Conservation (phyloP, 2,888 invertebrate genomes). For the Drosophila barbarae region DNA sequence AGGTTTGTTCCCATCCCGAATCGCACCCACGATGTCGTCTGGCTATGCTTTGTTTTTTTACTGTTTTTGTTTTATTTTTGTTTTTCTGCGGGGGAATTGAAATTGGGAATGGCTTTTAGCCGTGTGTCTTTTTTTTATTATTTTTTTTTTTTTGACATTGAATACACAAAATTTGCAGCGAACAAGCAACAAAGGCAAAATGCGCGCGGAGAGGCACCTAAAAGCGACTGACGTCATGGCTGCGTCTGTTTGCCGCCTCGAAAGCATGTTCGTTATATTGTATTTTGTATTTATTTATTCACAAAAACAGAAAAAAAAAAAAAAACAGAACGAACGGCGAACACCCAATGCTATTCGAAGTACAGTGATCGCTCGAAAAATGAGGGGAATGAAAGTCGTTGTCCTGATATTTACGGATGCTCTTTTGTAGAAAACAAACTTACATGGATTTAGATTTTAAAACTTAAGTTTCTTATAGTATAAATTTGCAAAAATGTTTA, state of each 20-base stretch:
- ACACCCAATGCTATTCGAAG: slow-evolving; percentile 15
- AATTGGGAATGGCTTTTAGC: slow-evolving; percentile 26
- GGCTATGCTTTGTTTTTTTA: slow-evolving; percentile 13
- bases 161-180: slow-evolving; percentile 60
- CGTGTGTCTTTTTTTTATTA: slow-evolving; percentile 29
- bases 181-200: slow-evolving; percentile 27
- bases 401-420: not conserved
- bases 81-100: slow-evolving; percentile 1
- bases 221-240: slow-evolving; percentile 40
- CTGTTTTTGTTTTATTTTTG: not conserved
- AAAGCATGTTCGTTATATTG: slow-evolving; percentile 26
- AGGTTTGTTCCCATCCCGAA: slow-evolving; percentile 13
- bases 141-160: slow-evolving; percentile 53
- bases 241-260: slow-evolving; percentile 37
- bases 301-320: slow-evolving; percentile 10
- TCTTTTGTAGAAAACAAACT: not conserved
- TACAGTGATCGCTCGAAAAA: slow-evolving; percentile 10
- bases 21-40: slow-evolving; percentile 26
- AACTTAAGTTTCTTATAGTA: not conserved
- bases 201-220: slow-evolving; percentile 28
- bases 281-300: slow-evolving; percentile 40
- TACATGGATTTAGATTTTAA: not conserved
- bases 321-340: slow-evolving; percentile 11
- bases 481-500: not conserved
- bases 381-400: not conserved